Percentiles rank a stretch among this genome's conserved stretches.
Conservation (phyloP, 2,113 vertebrate species). For the Athene noctua region DNA sequence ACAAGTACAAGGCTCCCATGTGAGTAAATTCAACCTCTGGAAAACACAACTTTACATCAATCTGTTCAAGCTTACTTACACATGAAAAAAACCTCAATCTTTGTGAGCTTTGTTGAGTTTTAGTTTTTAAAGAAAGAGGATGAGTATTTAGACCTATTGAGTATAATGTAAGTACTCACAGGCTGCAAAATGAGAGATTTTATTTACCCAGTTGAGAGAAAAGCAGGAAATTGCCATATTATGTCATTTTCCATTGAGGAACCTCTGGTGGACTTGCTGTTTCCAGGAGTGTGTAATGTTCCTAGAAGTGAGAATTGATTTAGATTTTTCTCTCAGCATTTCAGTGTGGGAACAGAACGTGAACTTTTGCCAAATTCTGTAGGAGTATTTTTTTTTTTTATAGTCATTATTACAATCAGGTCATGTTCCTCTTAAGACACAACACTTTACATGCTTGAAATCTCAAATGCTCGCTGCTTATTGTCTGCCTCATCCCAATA, state of each 20-base stretch:
- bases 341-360: neutral
- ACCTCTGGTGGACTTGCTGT: neutral
- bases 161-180: neutral
- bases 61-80: neutral
- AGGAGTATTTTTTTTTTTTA: neutral
- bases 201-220: constrained; percentile 22
- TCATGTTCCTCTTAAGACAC: neutral
- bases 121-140: neutral
- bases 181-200: neutral
- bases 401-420: neutral
- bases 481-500: neutral
- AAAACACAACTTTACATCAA: neutral
- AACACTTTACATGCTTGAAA: neutral
- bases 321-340: constrained; percentile 24
- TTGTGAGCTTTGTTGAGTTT: neutral
- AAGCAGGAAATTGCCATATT: constrained; percentile 39
- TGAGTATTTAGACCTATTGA: neutral
- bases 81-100: accelerated
- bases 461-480: neutral
- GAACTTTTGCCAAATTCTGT: neutral
- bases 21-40: neutral
- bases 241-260: constrained; percentile 16
- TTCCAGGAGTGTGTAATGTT: neutral
- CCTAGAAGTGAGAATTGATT: constrained; percentile 43
- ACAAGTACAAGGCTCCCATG: neutral